Evolutionary conservation across 2,797 vertebrate species (phyloP), one percentile per base, ranked within the genome.

Genomic region (Pangasius sanitwongsei): DNA sequence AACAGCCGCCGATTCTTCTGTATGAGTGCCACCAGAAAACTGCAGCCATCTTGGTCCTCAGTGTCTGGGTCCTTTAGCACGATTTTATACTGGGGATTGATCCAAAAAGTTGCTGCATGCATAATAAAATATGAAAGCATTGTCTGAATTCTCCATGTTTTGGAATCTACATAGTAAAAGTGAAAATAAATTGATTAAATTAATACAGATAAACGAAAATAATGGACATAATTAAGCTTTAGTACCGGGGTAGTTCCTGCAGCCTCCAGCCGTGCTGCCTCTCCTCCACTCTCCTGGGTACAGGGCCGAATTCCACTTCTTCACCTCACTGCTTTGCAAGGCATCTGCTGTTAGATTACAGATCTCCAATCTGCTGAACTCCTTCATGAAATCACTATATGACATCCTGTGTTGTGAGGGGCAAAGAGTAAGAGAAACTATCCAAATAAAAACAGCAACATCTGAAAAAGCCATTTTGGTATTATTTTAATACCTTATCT

Each of bases 11-110:
- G 95, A 91, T 97, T 87, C 86, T 97, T 97, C 94, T 97, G 97
- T 97, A 97, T 97, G 86, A 97, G 93, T 0, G 97, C 96, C 41
- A 97, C 92, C 55, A 97, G 92, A 87, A 97, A 97, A 89, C 96
- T 97, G 93, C 97, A 97, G 75, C 96, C 96, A 0, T 95, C 93
- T 75, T 91, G 89, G 63, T 95, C 95, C 0, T 93, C 94, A 0
- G 70, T 92, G 3, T 93, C 97, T 0, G 94, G 93, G 85, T 97
- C 95, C 8, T 97, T 95, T 82, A 97, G 92, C 18, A 89, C 91
- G 87, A 97, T 93, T 94, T 97, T 97, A 80, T 97, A 97, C 91
- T 97, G 97, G 0, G 97, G 97, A 87, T 97, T 97, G 63, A 97
- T 96, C 97, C 97, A 97, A 93, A 97, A 97, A 0, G 97, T 97